Evolutionary conservation across 2,888 invertebrate genomes (phyloP).

Genomic region (Azorinus chamasolen): DNA sequence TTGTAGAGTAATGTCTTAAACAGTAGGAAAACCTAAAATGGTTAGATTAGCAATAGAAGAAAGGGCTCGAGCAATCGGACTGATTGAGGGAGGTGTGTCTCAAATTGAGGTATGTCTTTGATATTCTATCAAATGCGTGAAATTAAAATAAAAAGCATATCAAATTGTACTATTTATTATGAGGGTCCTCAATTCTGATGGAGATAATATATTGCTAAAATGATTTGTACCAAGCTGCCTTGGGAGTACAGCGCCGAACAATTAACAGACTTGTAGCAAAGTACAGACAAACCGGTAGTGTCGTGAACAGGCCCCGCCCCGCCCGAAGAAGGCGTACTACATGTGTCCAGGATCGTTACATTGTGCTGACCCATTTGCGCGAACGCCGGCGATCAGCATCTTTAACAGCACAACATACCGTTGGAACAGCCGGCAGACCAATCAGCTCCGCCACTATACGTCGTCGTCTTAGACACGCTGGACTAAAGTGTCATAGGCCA

Average conservation of each 20-base stretch:
- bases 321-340: conserved; percentile 15
- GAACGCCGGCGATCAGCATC: background rate
- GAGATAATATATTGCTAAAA: no score
- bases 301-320: conserved; percentile 11
- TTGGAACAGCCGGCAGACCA: conserved; percentile 6
- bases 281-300: conserved; percentile 36
- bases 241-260: background rate
- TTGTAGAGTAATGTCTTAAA: no score
- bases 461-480: background rate
- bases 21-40: conserved; percentile 30
- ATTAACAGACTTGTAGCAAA: conserved; percentile 15
- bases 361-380: conserved; percentile 14
- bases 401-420: conserved; percentile 13
- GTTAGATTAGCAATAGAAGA: conserved; percentile 16
- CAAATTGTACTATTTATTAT: no score
- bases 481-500: background rate
- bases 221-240: no score
- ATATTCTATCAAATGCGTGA: no score
- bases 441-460: conserved; percentile 14
- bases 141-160: no score
- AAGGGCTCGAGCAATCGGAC: conserved; percentile 23
- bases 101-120: conserved; percentile 6
- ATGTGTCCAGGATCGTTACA: conserved; percentile 13
- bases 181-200: no score
- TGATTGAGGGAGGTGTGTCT: conserved; percentile 10